Base-by-base conservation (phyloP, 2,888 invertebrate species). In the Rutpela maculata region DNA sequence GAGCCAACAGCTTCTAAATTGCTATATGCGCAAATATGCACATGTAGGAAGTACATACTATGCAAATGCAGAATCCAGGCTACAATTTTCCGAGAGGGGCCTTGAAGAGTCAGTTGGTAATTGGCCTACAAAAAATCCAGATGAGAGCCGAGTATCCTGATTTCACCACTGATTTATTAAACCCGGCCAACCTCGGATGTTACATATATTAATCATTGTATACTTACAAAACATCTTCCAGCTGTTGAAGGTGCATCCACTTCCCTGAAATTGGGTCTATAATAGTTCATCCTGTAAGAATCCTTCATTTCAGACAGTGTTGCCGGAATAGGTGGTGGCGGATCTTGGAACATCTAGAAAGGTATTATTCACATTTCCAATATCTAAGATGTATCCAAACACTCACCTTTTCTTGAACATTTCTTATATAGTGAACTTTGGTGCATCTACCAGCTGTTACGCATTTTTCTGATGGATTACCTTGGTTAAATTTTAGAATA, bases 301-400 rank as follows among this genome's bases (percentile, higher is more conserved):
- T 85, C 86, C 76, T 88, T 87, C 84, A 85, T 87, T 84, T 87
- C 88, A 0, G 88, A 86, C 67, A 85, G 71, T 60, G 72, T 76
- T 0, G 81, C 77, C 18, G 67, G 63, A 35, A 84, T 84, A 1
- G 86, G 85, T 17, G 84, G 83, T 0, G 88, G 87, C 12, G 88
- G 88, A 76, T 86, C 82, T 80, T 81, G 81, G 80, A 87, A 86
- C 76, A 87, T 78, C 86, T 85, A 71, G 26, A 81, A 78, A 76
- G 12, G 55, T 26, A 11, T 69, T 43, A 67, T 11, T 17, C 7
- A 11, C 17, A 17, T 4, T 19, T 50, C 18, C 2, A 59, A 57
- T 2, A 19, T 43, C 10, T 18, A 35, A 70, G 69, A 69, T 50
- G 70, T 17, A 26, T 19, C 38, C 17, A 22, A 10, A 65, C 50